Conservation (phyloP, 1,140 invertebrate species). For the Holcopasites calliopsidis region DNA sequence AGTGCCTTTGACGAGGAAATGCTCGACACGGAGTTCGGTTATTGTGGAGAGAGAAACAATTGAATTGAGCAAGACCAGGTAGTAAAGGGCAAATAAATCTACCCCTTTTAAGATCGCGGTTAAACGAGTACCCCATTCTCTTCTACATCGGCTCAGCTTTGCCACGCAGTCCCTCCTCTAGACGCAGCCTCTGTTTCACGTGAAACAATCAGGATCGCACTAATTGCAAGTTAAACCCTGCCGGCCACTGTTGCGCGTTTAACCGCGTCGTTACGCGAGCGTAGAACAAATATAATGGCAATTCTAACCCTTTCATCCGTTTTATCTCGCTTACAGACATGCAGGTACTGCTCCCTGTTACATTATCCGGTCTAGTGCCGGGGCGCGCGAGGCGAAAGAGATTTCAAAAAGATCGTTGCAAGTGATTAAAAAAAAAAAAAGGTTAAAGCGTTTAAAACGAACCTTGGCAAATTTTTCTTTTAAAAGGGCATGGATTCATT, state of each 20-base stretch:
- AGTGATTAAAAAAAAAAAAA: too few species aligned
- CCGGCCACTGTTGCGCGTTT: slow-evolving; percentile 10
- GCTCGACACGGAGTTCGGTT: slow-evolving; percentile 28
- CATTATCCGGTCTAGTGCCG: background rate
- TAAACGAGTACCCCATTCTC: slow-evolving; percentile 9
- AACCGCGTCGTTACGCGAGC: slow-evolving; percentile 10
- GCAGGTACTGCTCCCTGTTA: background rate
- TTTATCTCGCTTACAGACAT: background rate
- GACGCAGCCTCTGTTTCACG: slow-evolving; percentile 6
- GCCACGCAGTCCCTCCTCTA: background rate
- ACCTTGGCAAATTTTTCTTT: too few species aligned
- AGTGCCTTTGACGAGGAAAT: slow-evolving; percentile 28
- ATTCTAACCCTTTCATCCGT: slow-evolving; percentile 7
- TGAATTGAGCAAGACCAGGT: slow-evolving; percentile 23
- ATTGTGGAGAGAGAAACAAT: slow-evolving; percentile 20
- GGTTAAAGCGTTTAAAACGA: too few species aligned
- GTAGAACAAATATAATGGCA: slow-evolving; percentile 26
- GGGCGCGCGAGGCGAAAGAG: too few species aligned
- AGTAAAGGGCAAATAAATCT: slow-evolving; percentile 41
- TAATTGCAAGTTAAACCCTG: slow-evolving; percentile 13
- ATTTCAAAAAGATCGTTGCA: too few species aligned
- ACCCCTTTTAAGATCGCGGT: slow-evolving; percentile 16
- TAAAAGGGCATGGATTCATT: too few species aligned
- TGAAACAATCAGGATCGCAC: slow-evolving; percentile 15
- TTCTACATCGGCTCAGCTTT: background rate